Evolutionary conservation across 35 echinoderm and acorn worm genomes (phyloP).

Genomic region (Nesometra sesokonis): DNA sequence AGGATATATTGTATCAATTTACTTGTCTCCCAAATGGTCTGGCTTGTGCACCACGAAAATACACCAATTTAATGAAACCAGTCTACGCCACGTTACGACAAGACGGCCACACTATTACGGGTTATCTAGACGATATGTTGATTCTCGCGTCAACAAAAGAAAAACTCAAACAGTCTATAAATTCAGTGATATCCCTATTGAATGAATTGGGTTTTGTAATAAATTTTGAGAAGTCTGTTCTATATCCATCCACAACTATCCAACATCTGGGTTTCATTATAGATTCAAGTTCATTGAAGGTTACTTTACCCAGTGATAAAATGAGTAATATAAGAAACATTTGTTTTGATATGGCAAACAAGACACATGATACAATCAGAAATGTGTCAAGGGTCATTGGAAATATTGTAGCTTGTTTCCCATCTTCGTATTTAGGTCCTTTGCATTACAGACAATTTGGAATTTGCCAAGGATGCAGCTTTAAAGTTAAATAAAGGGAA

Average conservation of each 20-base stretch:
- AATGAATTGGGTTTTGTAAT: conserved; percentile 21
- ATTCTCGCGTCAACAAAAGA: not conserved
- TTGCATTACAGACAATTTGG: conserved; percentile 21
- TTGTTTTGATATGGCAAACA: conserved; percentile 6
- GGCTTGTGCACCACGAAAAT: too few relatives aligned
- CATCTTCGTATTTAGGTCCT: conserved; percentile 20
- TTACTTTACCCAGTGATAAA: conserved; percentile 5
- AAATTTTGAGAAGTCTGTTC: conserved; percentile 25
- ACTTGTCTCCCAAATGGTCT: too few relatives aligned
- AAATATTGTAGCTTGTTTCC: conserved; percentile 23
- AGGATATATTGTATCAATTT: too few relatives aligned
- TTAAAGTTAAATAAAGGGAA: conserved; percentile 15
- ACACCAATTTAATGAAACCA: too few relatives aligned
- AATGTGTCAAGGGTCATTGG: conserved; percentile 34
- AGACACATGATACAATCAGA: conserved; percentile 3
- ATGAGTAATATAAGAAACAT: conserved; percentile 6
- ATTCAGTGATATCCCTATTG: not conserved
- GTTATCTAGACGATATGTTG: conserved; percentile 26
- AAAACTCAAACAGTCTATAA: conserved; percentile 14
- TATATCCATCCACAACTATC: conserved; percentile 8
- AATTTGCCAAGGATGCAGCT: not conserved
- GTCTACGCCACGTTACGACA: not conserved
- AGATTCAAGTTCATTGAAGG: conserved; percentile 16
- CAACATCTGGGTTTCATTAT: conserved; percentile 36
- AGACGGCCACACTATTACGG: not conserved